Evolutionary conservation across 2,113 vertebrate species (phyloP), one percentile per base, ranked within the genome.

Genomic region (Sander vitreus): DNA sequence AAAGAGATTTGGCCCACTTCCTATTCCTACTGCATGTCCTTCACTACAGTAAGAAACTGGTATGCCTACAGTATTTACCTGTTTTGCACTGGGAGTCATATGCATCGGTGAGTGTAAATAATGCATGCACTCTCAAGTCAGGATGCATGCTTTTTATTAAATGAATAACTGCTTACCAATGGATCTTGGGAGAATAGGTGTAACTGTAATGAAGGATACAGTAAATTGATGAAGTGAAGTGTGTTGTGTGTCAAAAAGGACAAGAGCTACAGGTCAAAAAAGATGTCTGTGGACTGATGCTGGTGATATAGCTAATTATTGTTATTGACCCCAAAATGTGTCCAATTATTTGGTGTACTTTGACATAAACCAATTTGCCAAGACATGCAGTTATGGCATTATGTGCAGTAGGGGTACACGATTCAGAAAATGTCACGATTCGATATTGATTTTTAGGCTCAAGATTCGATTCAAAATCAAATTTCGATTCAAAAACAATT

Each of bases 41-140:
- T 60, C 30, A 53, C 16, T 15, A 69, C n/a, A 55, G 57, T 30
- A 11, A 62, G 12, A 45, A 23, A 51, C 5, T 18, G 2, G 58
- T 19, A 12, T 19, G 14, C 55, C 25, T 58, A 27, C 16, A 43
- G 39, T 10, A 8, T 62, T 62, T 63, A 45, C 12, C 25, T 58
- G 30, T 16, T 68, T 16, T 55, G 54, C 13, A 45, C 21, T 21
- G 15, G 72, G 62, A 79, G 27, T 79, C 63, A 48, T 55, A 6
- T 58, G 58, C 9, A 1, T 59, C 1, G 3, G 27, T 70, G 43
- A 80, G 21, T 65, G 45, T 60, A 69, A 78, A 68, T 19, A 72
- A 47, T 27, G 39, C 57, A 67, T 25, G 1, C 19, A 55, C 45
- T 23, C 53, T 77, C n/a, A 43, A 12, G 33, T 71, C 27, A 76